phyloP scores from a whole-genome alignment of 1,140 invertebrate genomes.

The Agrypnia vestita region DNA sequence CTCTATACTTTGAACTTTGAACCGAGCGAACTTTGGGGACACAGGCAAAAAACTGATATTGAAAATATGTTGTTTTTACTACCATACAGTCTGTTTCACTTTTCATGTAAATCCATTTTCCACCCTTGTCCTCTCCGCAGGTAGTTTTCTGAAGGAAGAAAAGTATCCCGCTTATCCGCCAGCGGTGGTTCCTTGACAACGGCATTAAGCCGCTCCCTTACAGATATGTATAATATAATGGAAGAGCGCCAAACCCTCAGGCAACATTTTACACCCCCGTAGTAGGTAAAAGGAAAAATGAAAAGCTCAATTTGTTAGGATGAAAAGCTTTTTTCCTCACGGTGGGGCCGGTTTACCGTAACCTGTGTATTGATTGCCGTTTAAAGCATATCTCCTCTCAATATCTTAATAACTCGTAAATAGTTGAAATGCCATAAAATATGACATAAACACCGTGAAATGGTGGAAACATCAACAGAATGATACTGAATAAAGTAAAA shows the following conservation, averaged over 20 bases:
- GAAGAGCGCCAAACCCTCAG: slow-evolving; percentile 48
- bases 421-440: background rate
- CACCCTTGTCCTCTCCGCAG: slow-evolving; percentile 6
- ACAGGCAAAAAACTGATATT: slow-evolving; percentile 37
- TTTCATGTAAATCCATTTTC: slow-evolving; percentile 37
- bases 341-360: background rate
- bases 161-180: slow-evolving; percentile 54
- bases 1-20: slow-evolving; percentile 1
- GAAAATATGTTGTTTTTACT: slow-evolving; percentile 29
- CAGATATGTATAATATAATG: slow-evolving; percentile 57
- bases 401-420: slow-evolving; percentile 21
- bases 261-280: slow-evolving; percentile 51
- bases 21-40: slow-evolving; percentile 1
- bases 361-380: slow-evolving; percentile 12
- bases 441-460: too few species aligned
- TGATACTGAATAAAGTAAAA: too few species aligned
- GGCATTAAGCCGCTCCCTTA: slow-evolving; percentile 52
- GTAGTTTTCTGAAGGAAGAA: slow-evolving; percentile 29
- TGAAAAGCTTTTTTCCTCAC: slow-evolving; percentile 26
- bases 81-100: slow-evolving; percentile 36
- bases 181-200: slow-evolving; percentile 52
- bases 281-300: slow-evolving; percentile 43
- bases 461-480: too few species aligned
- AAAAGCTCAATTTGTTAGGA: slow-evolving; percentile 45
- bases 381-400: background rate